Evolutionary conservation across 2,797 vertebrate species (phyloP).

Genomic region (Clamator glandarius): DNA sequence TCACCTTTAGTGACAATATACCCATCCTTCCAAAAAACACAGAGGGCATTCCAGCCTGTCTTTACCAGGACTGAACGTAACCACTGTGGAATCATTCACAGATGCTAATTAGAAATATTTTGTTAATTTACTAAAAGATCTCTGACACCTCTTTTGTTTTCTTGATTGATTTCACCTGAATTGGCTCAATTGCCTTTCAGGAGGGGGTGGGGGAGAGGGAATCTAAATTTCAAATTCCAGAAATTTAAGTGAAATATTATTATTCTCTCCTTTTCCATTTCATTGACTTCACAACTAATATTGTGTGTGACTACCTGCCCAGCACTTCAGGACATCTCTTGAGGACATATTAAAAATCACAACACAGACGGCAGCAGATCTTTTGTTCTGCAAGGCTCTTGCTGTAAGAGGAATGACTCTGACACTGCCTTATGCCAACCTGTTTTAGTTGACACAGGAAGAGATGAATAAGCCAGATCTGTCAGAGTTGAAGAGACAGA

Average conservation of each 20-base stretch:
- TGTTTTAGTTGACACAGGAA: conserved; percentile 51
- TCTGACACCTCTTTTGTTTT: neutral
- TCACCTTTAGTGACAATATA: conserved; percentile 66
- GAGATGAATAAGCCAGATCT: conserved; percentile 60
- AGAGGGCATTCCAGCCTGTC: neutral
- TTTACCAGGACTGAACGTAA: neutral
- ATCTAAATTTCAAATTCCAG: neutral
- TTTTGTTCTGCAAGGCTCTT: conserved; percentile 50
- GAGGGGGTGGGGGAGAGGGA: neutral
- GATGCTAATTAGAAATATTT: neutral
- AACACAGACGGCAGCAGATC: neutral
- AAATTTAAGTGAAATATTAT: neutral
- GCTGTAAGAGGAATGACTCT: conserved; percentile 25
- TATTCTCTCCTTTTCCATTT: neutral
- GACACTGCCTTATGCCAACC: conserved; percentile 57
- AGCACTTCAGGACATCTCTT: neutral
- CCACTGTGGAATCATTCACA: neutral
- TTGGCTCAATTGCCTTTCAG: neutral
- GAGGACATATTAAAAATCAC: neutral
- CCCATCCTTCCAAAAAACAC: conserved; percentile 37
- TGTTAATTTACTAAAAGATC: neutral
- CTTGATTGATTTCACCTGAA: conserved; percentile 17
- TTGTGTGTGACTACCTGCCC: neutral
- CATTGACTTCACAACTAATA: neutral
- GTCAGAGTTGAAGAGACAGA: conserved; percentile 60